Evolutionary conservation across 2,888 invertebrate species (phyloP), one percentile per base, ranked within the genome.

Genomic region (Harpalus rufipes): DNA sequence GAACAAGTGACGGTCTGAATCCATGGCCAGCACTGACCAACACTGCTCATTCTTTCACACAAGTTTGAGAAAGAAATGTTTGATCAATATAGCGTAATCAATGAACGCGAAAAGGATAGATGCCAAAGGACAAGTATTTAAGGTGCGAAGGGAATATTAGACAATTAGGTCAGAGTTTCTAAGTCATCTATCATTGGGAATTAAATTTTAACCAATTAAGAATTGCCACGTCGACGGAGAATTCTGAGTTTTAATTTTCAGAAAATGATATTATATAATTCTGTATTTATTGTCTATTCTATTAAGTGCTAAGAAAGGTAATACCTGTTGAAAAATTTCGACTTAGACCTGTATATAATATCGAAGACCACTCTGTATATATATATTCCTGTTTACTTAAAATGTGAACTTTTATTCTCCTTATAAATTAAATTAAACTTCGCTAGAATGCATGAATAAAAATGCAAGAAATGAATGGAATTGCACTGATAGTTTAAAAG

Each of bases 61-160:
- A 32, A 25, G 32, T 10, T 21, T 12, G 7, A 16, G 39, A 61
- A 78, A 79, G 41, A 61, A 39, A 56, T 25, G 79, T 79, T 79
- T 79, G 79, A 79, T 79, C 79, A 79, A 79, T 79, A 79, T 7
- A 10, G 4, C 44, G 18, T 18, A 74, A 74, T 74, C 72, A 44
- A 74, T 74, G 72, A 14, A 16, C n/a, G 14, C 68, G 32, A 21
- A 16, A 14, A 25, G 68, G 63, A 63, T 21, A 63, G 63, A 39
- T 25, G 63, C 25, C 4, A 25, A 32, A 63, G 21, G 63, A 10
- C 12, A 63, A 63, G 12, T 63, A 63, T 32, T 63, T 63, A 63
- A 63, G 63, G 63, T 68, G 68, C 7, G n/a, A 68, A 39, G 39
- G 14, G 32, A 39, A 14, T 68, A 7, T 12, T 39, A 14, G 14